Conservation (phyloP, 2,888 invertebrate species). For the Gnatocerus cornutus region DNA sequence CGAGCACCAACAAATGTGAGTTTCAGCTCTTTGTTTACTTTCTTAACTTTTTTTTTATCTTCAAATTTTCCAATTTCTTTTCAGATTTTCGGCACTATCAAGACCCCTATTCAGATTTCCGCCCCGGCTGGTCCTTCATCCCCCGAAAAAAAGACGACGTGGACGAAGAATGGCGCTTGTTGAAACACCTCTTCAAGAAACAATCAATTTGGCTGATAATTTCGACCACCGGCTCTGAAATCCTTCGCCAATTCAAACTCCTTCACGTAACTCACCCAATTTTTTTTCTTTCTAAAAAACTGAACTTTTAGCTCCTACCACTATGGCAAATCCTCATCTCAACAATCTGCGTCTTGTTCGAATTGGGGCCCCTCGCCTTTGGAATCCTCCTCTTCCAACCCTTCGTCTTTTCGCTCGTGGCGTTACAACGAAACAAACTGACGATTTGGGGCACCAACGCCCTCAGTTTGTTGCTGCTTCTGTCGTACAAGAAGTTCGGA, state of each 20-base stretch:
- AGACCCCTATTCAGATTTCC: conserved; percentile 73
- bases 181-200: conserved; percentile 74
- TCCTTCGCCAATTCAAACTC: conserved; percentile 67
- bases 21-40: too few relatives aligned
- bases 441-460: conserved; percentile 75
- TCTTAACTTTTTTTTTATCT: neutral
- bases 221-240: conserved; percentile 75
- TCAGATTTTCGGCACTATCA: conserved; percentile 69
- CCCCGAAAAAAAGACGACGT: conserved; percentile 77
- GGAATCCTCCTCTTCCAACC: conserved; percentile 71
- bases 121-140: conserved; percentile 75
- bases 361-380: conserved; percentile 56
- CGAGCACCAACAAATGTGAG: conserved; percentile 68
- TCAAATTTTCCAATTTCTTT: conserved; percentile 9
- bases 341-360: conserved; percentile 65
- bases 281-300: too few relatives aligned
- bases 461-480: conserved; percentile 67
- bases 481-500: conserved; percentile 55
- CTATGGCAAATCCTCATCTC: conserved; percentile 74
- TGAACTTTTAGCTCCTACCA: conserved; percentile 68
- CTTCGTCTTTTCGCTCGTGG: conserved; percentile 72
- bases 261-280: conserved; percentile 50
- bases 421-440: conserved; percentile 70
- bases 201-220: conserved; percentile 75
- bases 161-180: conserved; percentile 83